Conservation (phyloP, 1,140 invertebrate species). For the Zaprionus tsacasi region DNA sequence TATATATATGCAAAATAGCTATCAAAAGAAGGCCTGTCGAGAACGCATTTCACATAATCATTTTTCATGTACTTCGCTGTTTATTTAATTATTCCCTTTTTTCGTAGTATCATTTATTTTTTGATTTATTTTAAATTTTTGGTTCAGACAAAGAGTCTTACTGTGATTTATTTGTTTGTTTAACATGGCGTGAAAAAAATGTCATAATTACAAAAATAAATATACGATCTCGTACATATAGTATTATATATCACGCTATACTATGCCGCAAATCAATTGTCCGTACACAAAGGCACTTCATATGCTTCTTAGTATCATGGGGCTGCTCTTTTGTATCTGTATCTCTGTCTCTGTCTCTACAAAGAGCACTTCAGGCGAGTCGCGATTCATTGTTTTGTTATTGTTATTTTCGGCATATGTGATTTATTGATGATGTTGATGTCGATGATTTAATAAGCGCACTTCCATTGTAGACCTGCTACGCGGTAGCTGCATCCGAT, state of each 20-base stretch:
- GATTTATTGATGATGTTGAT: conserved; percentile 46
- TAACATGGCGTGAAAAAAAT: conserved; percentile 74
- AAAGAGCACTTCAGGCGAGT: conserved; percentile 33
- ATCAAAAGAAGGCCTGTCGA: conserved; percentile 61
- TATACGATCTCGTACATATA: conserved; percentile 47
- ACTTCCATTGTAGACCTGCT: conserved; percentile 31
- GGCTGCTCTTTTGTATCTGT: conserved; percentile 33
- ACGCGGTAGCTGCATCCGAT: conserved; percentile 15
- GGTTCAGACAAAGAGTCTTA: conserved; percentile 67
- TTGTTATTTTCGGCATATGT: conserved; percentile 32
- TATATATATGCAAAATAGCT: conserved; percentile 8
- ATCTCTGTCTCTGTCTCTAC: conserved; percentile 7
- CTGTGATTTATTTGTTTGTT: conserved; percentile 64
- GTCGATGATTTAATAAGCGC: conserved; percentile 61
- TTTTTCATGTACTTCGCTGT: conserved; percentile 29
- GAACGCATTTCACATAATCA: conserved; percentile 21
- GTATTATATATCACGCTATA: conserved; percentile 17
- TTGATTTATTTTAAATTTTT: conserved; percentile 56
- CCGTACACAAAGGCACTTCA: conserved; percentile 62
- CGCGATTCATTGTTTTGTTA: conserved; percentile 1
- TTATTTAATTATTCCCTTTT: conserved; percentile 35
- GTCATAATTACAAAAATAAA: conserved; percentile 79
- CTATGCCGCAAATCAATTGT: conserved; percentile 33
- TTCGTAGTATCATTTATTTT: conserved; percentile 11
- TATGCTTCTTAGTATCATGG: conserved; percentile 36